Evolutionary conservation across 2,113 vertebrate genomes (phyloP).

Genomic region (Dicrurus megarhynchus): DNA sequence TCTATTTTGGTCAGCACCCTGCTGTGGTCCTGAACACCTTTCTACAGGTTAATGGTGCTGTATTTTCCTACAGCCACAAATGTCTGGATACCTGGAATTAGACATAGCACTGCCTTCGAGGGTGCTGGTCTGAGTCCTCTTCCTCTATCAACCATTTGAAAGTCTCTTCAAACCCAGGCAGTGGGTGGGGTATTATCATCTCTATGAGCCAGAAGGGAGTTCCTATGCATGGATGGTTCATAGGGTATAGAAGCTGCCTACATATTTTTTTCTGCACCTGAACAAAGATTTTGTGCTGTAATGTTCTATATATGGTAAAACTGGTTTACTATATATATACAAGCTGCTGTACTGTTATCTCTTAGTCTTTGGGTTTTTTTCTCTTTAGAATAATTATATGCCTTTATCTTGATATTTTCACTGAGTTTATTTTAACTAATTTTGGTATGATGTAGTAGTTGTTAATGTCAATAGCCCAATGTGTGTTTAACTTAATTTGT

Average conservation of each 20-base stretch:
- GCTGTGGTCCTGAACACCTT: not conserved
- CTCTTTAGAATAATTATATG: not conserved
- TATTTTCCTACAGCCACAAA: not conserved
- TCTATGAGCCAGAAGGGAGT: not conserved
- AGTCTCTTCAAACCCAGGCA: not conserved
- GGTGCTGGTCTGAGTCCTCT: not conserved
- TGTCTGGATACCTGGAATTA: not conserved
- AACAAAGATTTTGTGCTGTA: not conserved
- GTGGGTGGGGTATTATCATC: not conserved
- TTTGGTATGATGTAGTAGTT: not conserved
- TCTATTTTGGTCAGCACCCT: not conserved
- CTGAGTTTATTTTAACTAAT: not conserved
- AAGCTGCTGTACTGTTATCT: not conserved
- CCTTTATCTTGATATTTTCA: not conserved
- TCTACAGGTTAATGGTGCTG: rapidly evolving
- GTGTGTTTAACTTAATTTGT: not conserved
- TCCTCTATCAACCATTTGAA: not conserved
- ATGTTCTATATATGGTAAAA: not conserved
- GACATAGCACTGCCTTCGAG: not conserved
- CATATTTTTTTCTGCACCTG: not conserved
- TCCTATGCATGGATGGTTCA: not conserved
- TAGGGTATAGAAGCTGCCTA: not conserved
- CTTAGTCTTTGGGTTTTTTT: not conserved
- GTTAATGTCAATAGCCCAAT: not conserved
- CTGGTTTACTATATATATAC: not conserved